Evolutionary conservation across 2,888 invertebrate species (phyloP).

Genomic region (Pandemis cinnamomeana): DNA sequence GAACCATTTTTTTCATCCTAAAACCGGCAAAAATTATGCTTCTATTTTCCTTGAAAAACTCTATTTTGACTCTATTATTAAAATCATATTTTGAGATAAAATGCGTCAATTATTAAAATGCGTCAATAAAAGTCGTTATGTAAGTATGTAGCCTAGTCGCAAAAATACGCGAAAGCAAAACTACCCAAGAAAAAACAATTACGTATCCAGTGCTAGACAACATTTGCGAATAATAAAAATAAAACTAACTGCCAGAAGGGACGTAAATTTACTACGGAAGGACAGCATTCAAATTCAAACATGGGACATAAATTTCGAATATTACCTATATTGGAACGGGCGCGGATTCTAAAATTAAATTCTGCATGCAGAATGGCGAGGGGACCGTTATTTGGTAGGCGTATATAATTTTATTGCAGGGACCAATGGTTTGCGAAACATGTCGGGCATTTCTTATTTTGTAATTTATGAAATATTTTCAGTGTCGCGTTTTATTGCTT

Average conservation of each 20-base stretch:
- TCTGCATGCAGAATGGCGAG: slow-evolving; percentile 81
- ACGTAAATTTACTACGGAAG: slow-evolving; percentile 68
- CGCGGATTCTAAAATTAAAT: slow-evolving; percentile 81
- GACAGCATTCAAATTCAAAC: slow-evolving; percentile 74
- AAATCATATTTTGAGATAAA: too few species aligned
- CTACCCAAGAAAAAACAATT: neutral
- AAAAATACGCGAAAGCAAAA: neutral
- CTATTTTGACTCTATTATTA: too few species aligned
- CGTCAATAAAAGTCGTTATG: too few species aligned
- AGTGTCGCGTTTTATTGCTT: slow-evolving; percentile 41
- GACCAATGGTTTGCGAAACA: slow-evolving; percentile 82
- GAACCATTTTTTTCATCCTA: too few species aligned
- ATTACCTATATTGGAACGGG: slow-evolving; percentile 79
- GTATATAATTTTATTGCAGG: slow-evolving; percentile 84
- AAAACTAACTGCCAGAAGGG: slow-evolving; percentile 46
- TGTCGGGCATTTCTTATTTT: slow-evolving; percentile 67
- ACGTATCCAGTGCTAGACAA: slow-evolving; percentile 1
- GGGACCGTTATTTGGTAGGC: slow-evolving; percentile 81
- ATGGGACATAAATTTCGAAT: slow-evolving; percentile 58
- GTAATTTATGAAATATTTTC: slow-evolving; percentile 56
- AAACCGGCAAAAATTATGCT: too few species aligned
- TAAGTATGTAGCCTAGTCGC: too few species aligned
- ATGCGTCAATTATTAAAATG: too few species aligned
- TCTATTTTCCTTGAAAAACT: too few species aligned
- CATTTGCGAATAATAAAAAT: slow-evolving; percentile 40